Evolutionary conservation across 2,888 invertebrate species (phyloP).

Genomic region (Drosophila imparisetae): DNA sequence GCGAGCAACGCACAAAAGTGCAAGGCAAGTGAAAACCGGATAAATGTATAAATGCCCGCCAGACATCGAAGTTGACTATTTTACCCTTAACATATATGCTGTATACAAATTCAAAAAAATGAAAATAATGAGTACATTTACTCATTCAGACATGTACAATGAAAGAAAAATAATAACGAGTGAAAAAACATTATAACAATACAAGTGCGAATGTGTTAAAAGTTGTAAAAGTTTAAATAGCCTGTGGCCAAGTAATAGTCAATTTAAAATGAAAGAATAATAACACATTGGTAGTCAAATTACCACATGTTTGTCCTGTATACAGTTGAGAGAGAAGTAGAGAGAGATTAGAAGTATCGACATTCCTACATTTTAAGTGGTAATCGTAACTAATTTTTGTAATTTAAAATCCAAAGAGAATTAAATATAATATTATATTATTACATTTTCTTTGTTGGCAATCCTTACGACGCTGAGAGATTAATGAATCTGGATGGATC

Average conservation of each 20-base stretch:
- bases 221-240: constrained; percentile 1
- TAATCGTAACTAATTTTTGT: neutral
- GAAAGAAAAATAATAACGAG: constrained; percentile 45
- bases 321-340: neutral
- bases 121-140: constrained; percentile 52
- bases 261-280: neutral
- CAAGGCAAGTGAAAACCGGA: constrained; percentile 48
- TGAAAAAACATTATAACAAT: neutral
- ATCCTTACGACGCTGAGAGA: neutral
- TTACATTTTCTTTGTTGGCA: neutral
- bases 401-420: neutral
- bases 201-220: neutral
- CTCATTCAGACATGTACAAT: constrained; percentile 37
- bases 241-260: neutral
- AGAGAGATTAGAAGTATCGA: neutral
- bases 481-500: neutral
- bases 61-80: constrained; percentile 31
- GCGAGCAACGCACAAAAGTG: constrained; percentile 45
- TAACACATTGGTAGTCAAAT: neutral
- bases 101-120: constrained; percentile 16
- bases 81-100: constrained; percentile 37
- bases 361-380: neutral
- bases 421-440: neutral
- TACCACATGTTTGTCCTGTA: neutral
- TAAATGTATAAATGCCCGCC: constrained; percentile 52